These are phyloP conservation scores for Drosophila yakuba DNA, from an alignment of 1,140 invertebrate genomes.

Conservation along the genomic window DNA sequence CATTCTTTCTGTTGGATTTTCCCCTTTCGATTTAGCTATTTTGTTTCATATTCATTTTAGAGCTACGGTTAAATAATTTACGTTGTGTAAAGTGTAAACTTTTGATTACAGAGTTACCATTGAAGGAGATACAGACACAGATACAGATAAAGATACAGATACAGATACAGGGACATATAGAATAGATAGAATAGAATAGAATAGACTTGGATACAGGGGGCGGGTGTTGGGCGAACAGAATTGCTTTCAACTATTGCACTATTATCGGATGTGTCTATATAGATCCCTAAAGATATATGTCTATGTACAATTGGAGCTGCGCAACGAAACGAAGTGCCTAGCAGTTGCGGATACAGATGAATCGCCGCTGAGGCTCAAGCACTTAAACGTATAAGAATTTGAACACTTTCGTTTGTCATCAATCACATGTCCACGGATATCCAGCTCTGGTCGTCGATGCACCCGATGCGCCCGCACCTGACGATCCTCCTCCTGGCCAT, in stretches of 20 bases:
- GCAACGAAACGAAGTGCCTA: constrained; percentile 25
- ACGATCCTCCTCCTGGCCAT: constrained; percentile 17
- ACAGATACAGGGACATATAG: constrained; percentile 3
- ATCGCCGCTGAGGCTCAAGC: constrained; percentile 18
- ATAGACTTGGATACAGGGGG: constrained; percentile 21
- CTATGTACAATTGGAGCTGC: constrained; percentile 35
- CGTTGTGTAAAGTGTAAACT: constrained; percentile 16
- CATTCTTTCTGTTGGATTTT: background rate
- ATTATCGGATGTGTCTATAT: constrained; percentile 41
- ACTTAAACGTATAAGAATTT: constrained; percentile 62
- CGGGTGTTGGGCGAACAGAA: constrained; percentile 8
- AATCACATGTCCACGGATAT: constrained; percentile 40
- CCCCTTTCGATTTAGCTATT: constrained; percentile 20
- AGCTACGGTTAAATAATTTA: constrained; percentile 20
- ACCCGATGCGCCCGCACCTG: constrained; percentile 4
- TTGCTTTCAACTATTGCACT: constrained; percentile 69
- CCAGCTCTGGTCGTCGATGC: constrained; percentile 12
- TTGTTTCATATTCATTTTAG: constrained; percentile 2
- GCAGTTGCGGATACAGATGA: constrained; percentile 4
- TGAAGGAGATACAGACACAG: constrained; percentile 20
- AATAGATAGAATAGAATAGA: constrained; percentile 12
- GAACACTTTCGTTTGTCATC: constrained; percentile 69
- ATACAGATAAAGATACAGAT: constrained; percentile 3
- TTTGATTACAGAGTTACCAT: constrained; percentile 36
- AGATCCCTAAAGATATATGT: constrained; percentile 22